Evolutionary conservation across 2,113 vertebrate species (phyloP), one percentile per base, ranked within the genome.

Genomic region (Ciconia boyciana): DNA sequence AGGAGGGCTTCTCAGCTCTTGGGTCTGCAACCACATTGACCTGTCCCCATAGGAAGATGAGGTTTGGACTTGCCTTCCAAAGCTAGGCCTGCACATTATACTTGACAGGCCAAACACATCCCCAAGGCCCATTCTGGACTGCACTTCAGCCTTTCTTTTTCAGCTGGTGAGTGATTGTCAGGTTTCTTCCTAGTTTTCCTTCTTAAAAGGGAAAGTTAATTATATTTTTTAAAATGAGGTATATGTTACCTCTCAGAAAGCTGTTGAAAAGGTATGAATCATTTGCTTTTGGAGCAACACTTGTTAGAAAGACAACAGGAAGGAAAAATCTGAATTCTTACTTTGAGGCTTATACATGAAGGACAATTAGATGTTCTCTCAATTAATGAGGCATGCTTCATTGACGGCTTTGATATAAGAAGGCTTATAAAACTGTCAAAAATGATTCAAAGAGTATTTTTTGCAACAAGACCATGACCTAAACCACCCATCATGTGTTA

Each of bases 381-480:
- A 81, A 44, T 96, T 95, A 96, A 90, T 88, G 80, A 94, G 51
- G 55, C 5, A 0, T 89, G 55, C 9, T 89, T 94, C 72, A 75
- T 41, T 92, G 83, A 83, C 80, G 60, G 9, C 68, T 95, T 92
- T 89, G 89, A 92, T 90, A 68, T 66, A 88, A 83, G 51, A 84
- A 60, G n/a, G 24, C 41, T 86, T 93, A 90, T 90, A 96, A 95
- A 95, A 58, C 71, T 94, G 85, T 74, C 87, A 95, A 74, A 83
- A 94, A 77, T 81, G 1, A 96, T 96, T 92, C 90, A 96, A 94
- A 77, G 76, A 90, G 20, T 77, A 46, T 60, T 92, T 93, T 87
- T 93, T 86, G 44, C 64, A 93, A 54, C 29, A 89, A 86, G 86
- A 77, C 29, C 39, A 22, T 86, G 75, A 90, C 87, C 49, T 87